Evolutionary conservation across 2,113 vertebrate genomes (phyloP).

Genomic region (Isurus oxyrinchus): DNA sequence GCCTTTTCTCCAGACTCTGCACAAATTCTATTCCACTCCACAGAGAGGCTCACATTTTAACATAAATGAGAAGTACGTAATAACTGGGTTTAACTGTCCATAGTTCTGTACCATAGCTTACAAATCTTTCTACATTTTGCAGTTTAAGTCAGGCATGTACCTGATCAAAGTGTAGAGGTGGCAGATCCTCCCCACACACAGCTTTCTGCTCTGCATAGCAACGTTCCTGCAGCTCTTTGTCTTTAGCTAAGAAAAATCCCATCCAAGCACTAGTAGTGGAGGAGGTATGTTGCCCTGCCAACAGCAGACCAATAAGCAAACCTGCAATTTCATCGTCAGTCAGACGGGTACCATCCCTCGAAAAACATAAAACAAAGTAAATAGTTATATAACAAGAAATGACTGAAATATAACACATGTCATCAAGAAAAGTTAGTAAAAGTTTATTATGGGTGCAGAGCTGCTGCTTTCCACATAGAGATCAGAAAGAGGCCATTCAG

Average conservation of each 20-base stretch:
- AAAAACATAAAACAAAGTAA: not conserved
- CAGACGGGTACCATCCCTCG: slow-evolving; percentile 71
- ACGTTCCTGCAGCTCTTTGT: slow-evolving; percentile 69
- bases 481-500: not conserved
- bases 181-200: slow-evolving; percentile 74
- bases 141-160: slow-evolving; percentile 50
- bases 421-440: not conserved
- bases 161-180: slow-evolving; percentile 74
- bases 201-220: slow-evolving; percentile 81
- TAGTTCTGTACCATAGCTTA: not conserved
- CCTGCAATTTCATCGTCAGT: slow-evolving; percentile 76
- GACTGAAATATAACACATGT: not conserved
- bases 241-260: slow-evolving; percentile 84
- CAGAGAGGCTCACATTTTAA: not conserved
- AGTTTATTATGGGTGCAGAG: not conserved
- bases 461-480: not conserved
- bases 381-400: not conserved
- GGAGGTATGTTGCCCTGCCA: slow-evolving; percentile 93
- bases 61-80: not conserved
- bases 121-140: not conserved
- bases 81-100: not conserved
- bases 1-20: not conserved
- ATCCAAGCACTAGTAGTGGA: slow-evolving; percentile 95
- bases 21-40: not conserved
- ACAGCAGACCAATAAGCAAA: slow-evolving; percentile 85